These are phyloP conservation scores for Plodia interpunctella DNA, from an alignment of 1,140 invertebrate genomes.

Conservation along the genomic window DNA sequence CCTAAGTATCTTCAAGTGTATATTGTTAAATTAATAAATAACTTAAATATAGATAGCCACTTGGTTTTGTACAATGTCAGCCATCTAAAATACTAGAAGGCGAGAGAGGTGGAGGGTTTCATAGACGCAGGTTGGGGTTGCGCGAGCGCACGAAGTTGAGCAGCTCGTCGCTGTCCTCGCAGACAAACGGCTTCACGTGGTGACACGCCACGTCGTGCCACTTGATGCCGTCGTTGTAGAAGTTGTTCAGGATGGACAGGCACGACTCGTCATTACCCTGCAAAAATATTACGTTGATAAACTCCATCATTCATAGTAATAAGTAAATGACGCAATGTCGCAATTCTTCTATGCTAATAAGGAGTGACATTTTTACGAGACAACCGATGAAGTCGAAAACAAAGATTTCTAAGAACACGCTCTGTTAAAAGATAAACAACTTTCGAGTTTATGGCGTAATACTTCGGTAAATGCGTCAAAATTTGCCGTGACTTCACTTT, in stretches of 20 bases:
- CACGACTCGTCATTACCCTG: slow-evolving; percentile 94
- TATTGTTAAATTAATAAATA: slow-evolving; percentile 62
- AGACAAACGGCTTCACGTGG: slow-evolving; percentile 94
- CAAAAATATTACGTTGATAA: slow-evolving; percentile 28
- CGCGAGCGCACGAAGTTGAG: slow-evolving; percentile 92
- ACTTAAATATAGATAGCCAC: slow-evolving; percentile 61
- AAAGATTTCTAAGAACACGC: slow-evolving; percentile 15
- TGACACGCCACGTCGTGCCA: slow-evolving; percentile 96
- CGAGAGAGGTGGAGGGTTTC: slow-evolving; percentile 53
- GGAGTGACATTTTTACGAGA: neutral
- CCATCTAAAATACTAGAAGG: slow-evolving; percentile 48
- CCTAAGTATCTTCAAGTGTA: slow-evolving; percentile 14
- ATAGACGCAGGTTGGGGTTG: slow-evolving; percentile 90
- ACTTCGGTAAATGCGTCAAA: slow-evolving; percentile 14
- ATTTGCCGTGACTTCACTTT: slow-evolving; percentile 16
- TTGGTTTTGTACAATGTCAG: slow-evolving; percentile 68
- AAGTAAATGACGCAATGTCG: too few species aligned
- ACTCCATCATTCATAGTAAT: too few species aligned
- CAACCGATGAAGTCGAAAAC: neutral
- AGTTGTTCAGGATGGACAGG: slow-evolving; percentile 92
- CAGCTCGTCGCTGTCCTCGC: slow-evolving; percentile 94
- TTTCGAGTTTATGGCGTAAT: slow-evolving; percentile 20
- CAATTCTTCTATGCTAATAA: neutral
- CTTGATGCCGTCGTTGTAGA: slow-evolving; percentile 94
- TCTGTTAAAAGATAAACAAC: slow-evolving; percentile 13